Evolutionary conservation across 2,888 invertebrate species (phyloP).

Genomic region (Erebia palarica): DNA sequence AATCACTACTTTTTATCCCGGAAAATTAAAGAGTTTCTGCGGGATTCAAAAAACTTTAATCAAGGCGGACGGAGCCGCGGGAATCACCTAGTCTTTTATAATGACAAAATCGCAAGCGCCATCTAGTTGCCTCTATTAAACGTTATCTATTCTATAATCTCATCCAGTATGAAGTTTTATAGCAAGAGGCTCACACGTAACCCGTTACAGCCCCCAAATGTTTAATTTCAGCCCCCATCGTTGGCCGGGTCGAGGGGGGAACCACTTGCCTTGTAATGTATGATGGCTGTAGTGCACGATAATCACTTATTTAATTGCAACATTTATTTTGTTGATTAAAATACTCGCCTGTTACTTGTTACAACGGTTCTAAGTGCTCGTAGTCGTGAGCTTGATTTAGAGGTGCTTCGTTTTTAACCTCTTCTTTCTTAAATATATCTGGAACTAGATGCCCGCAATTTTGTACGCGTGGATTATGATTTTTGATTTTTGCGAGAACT

Average conservation of each 20-base stretch:
- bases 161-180: conserved; percentile 20
- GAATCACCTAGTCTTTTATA: too few relatives aligned
- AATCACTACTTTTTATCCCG: too few relatives aligned
- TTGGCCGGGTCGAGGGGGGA: conserved; percentile 48
- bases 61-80: too few relatives aligned
- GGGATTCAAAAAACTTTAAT: too few relatives aligned
- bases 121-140: too few relatives aligned
- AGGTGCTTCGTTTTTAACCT: conserved; percentile 1
- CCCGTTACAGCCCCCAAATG: conserved; percentile 76
- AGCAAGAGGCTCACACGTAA: conserved; percentile 65
- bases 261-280: conserved; percentile 73
- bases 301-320: conserved; percentile 79
- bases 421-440: neutral
- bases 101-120: too few relatives aligned
- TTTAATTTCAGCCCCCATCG: conserved; percentile 73
- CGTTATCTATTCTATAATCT: neutral
- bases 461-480: too few relatives aligned
- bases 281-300: conserved; percentile 76
- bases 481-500: too few relatives aligned
- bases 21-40: too few relatives aligned
- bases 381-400: conserved; percentile 8
- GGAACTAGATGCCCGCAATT: too few relatives aligned
- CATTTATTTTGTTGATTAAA: conserved; percentile 81
- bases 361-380: neutral
- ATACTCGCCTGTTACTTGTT: conserved; percentile 49